Conservation (phyloP, 2,113 vertebrate species). For the Macrotis lagotis region DNA sequence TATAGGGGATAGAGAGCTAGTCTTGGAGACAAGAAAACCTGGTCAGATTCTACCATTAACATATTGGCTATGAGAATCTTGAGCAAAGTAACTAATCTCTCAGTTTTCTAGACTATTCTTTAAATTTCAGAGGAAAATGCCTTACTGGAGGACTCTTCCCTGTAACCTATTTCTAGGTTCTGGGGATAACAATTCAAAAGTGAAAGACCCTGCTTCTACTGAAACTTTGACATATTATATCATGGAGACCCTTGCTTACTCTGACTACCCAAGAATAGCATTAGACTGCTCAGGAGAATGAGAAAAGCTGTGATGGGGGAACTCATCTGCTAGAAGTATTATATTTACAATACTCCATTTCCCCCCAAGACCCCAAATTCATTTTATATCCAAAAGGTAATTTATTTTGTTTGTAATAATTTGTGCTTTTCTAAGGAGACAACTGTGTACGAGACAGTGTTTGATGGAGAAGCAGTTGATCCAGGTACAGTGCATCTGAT, state of each 20-base stretch:
- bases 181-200: not conserved
- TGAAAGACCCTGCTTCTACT: not conserved
- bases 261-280: not conserved
- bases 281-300: not conserved
- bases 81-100: not conserved
- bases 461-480: constrained; percentile 82
- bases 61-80: not conserved
- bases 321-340: constrained; percentile 29
- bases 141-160: not conserved
- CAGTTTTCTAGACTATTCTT: not conserved
- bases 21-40: not conserved
- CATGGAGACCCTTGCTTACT: not conserved
- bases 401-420: constrained; percentile 23
- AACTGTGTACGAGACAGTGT: constrained; percentile 73
- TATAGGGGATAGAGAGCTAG: not conserved
- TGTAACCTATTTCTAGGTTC: not conserved
- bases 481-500: constrained; percentile 69
- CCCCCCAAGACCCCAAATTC: not conserved
- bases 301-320: not conserved
- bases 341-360: constrained; percentile 45
- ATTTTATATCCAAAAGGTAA: not conserved
- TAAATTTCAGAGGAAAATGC: not conserved
- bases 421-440: constrained; percentile 74
- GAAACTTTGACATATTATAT: not conserved
- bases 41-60: not conserved